phyloP scores from a whole-genome alignment of 2,888 invertebrate genomes.

The Ophonus ardosiacus region DNA sequence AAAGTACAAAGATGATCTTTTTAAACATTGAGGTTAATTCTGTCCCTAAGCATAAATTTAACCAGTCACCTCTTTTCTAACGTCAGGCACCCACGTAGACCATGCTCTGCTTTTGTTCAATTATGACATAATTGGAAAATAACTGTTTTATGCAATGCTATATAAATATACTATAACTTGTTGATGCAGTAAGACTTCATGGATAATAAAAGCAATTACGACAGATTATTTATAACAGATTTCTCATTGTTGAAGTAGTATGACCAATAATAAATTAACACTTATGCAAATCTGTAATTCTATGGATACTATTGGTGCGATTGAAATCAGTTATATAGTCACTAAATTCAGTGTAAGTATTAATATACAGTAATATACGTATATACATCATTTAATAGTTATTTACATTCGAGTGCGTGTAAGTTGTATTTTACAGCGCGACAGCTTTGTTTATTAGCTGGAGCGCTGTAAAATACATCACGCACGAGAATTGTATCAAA shows the following conservation, averaged over 20 bases:
- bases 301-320: too few relatives aligned
- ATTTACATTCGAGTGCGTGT: too few relatives aligned
- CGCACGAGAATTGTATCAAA: too few relatives aligned
- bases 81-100: slow-evolving; percentile 12
- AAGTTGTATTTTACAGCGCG: too few relatives aligned
- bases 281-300: too few relatives aligned
- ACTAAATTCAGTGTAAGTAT: too few relatives aligned
- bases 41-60: slow-evolving; percentile 13
- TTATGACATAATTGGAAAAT: slow-evolving; percentile 41
- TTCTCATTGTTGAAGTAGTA: not conserved
- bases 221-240: slow-evolving; percentile 40
- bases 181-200: slow-evolving; percentile 41
- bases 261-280: not conserved
- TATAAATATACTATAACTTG: slow-evolving; percentile 14
- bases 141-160: slow-evolving; percentile 32
- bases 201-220: slow-evolving; percentile 49
- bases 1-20: not conserved
- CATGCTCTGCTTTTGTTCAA: not conserved
- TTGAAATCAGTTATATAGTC: too few relatives aligned
- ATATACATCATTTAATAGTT: too few relatives aligned
- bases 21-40: slow-evolving; percentile 4
- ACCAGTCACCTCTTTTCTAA: not conserved
- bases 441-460: too few relatives aligned
- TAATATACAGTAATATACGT: too few relatives aligned
- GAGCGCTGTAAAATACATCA: too few relatives aligned